phyloP scores from a whole-genome alignment of 2,888 invertebrate species.

The Euplexia lucipara region DNA sequence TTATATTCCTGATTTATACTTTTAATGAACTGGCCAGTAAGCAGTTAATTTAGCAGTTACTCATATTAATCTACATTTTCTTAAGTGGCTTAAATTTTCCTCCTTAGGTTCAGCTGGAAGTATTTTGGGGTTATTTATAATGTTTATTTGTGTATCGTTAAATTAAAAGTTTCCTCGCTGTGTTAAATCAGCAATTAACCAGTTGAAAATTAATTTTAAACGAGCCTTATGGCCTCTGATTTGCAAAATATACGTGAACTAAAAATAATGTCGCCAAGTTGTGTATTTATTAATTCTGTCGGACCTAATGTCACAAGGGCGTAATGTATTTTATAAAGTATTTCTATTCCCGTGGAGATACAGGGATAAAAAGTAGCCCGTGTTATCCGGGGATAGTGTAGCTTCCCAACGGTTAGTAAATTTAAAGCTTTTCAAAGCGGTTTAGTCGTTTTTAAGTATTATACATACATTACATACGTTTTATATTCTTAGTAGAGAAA shows the following conservation, averaged over 20 bases:
- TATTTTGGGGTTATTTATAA: constrained; percentile 25
- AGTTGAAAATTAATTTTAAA: constrained; percentile 1
- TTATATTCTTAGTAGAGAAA: no score
- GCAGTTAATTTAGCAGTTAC: constrained; percentile 5
- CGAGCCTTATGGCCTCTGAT: neutral
- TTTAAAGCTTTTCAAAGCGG: no score
- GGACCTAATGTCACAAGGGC: neutral
- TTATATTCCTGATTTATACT: neutral
- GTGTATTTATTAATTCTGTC: neutral
- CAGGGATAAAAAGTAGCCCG: no score
- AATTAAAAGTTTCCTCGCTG: constrained; percentile 21
- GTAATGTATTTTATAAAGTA: neutral
- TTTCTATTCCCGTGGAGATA: no score
- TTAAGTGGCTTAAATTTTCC: constrained; percentile 4
- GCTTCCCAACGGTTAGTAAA: no score
- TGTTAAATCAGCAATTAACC: constrained; percentile 23
- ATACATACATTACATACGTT: no score
- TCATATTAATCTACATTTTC: constrained; percentile 16
- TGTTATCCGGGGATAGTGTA: no score
- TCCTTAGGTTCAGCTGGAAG: constrained; percentile 12
- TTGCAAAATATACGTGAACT: neutral
- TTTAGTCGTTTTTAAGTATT: no score
- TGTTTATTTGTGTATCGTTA: constrained; percentile 24
- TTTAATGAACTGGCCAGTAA: constrained; percentile 12
- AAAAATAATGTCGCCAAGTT: neutral